Evolutionary conservation across 2,113 vertebrate genomes (phyloP).

Genomic region (Pandion haliaetus): DNA sequence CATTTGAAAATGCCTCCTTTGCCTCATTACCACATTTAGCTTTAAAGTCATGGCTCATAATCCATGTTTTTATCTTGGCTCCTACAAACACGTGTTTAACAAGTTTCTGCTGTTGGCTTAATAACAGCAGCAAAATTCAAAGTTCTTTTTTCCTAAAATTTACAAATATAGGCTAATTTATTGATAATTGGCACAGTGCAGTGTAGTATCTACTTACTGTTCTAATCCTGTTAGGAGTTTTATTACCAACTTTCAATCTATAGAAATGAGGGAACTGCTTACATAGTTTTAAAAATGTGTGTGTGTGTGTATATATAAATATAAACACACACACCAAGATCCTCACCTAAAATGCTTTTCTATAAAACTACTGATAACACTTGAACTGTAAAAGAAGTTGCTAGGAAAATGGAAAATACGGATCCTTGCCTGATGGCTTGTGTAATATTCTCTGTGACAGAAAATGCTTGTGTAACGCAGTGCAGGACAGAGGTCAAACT

Average conservation of each 20-base stretch:
- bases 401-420: not conserved
- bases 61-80: not conserved
- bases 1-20: accelerated
- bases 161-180: not conserved
- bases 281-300: not conserved
- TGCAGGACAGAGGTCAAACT: not conserved
- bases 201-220: not conserved
- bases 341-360: not conserved
- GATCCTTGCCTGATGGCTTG: not conserved
- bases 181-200: accelerated
- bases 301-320: accelerated
- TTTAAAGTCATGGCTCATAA: too few species aligned
- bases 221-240: accelerated
- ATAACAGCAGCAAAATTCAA: not conserved
- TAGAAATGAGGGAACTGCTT: not conserved
- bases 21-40: accelerated
- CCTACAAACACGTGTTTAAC: accelerated
- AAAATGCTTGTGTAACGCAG: too few species aligned
- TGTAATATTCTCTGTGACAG: not conserved
- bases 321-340: too few species aligned
- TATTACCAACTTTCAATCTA: not conserved
- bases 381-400: not conserved
- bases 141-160: not conserved
- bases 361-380: not conserved
- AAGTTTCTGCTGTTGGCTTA: not conserved